Percentiles rank a stretch among this genome's conserved stretches.
These are phyloP conservation scores for Dissostichus mawsoni DNA, from an alignment of 2,113 vertebrate genomes.

Conservation along the genomic window DNA sequence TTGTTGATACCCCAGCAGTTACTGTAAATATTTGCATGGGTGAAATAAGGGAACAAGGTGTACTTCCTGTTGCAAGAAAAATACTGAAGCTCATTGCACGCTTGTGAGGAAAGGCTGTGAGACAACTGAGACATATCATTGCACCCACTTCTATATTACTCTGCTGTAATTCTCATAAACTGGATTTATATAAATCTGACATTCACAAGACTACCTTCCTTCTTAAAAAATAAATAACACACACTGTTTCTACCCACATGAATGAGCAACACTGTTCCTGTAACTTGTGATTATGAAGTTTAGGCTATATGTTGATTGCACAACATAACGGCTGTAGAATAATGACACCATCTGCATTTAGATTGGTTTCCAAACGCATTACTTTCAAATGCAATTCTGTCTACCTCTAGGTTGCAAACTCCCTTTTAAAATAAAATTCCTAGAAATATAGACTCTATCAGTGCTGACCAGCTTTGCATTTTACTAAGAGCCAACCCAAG, in stretches of 20 bases:
- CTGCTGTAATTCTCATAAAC: not conserved
- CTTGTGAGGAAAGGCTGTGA: slow-evolving; percentile 20
- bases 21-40: slow-evolving; percentile 82
- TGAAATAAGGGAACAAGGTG: slow-evolving; percentile 77
- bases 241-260: not conserved
- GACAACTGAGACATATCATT: not conserved
- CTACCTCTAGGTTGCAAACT: no score
- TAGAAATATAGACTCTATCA: no score
- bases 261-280: not conserved
- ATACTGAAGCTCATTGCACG: slow-evolving; percentile 27
- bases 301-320: no score
- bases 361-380: no score
- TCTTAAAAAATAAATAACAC: not conserved
- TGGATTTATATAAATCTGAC: not conserved
- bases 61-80: slow-evolving; percentile 77
- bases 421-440: no score
- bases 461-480: no score
- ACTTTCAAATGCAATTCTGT: no score
- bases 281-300: not conserved
- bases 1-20: slow-evolving; percentile 71
- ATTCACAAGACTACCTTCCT: not conserved
- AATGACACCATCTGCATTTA: no score
- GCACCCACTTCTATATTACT: not conserved
- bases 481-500: no score
- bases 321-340: no score